Conservation (phyloP, 2,113 vertebrate species). For the Polypterus bichir region DNA sequence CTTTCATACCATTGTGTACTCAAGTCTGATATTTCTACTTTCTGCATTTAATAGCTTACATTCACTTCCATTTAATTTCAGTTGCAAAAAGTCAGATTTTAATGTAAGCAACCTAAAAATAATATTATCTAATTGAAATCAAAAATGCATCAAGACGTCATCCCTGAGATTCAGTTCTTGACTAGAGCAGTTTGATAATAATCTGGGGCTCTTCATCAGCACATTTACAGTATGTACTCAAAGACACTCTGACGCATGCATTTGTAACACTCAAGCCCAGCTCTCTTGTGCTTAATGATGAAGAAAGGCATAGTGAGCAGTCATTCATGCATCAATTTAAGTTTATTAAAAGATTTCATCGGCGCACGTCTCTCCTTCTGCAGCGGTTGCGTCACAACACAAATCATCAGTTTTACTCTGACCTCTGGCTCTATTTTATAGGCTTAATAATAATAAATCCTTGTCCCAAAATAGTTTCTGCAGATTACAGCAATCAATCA, state of each 20-base stretch:
- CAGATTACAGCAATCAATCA: constrained; percentile 68
- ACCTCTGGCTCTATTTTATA: constrained; percentile 57
- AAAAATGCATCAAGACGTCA: too few species aligned
- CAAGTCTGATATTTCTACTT: too few species aligned
- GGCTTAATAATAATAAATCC: constrained; percentile 58
- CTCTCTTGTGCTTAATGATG: not conserved
- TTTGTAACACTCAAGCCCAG: not conserved
- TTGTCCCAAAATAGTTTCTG: constrained; percentile 58
- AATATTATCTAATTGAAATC: too few species aligned
- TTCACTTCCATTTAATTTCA: too few species aligned
- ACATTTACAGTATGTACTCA: too few species aligned
- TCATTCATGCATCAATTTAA: constrained; percentile 26
- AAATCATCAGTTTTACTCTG: constrained; percentile 45
- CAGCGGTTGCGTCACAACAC: constrained; percentile 46
- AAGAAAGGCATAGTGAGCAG: not conserved
- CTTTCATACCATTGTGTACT: too few species aligned
- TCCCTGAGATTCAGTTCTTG: too few species aligned
- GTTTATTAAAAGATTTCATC: constrained; percentile 45
- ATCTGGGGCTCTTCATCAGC: too few species aligned
- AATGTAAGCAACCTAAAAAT: too few species aligned
- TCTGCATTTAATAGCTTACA: too few species aligned
- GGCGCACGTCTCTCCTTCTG: constrained; percentile 29
- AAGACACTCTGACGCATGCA: not conserved
- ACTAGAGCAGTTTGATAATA: too few species aligned
- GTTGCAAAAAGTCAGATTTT: too few species aligned